Conservation (phyloP, 2,888 invertebrate species). For the Caenorhabditis sp. region DNA sequence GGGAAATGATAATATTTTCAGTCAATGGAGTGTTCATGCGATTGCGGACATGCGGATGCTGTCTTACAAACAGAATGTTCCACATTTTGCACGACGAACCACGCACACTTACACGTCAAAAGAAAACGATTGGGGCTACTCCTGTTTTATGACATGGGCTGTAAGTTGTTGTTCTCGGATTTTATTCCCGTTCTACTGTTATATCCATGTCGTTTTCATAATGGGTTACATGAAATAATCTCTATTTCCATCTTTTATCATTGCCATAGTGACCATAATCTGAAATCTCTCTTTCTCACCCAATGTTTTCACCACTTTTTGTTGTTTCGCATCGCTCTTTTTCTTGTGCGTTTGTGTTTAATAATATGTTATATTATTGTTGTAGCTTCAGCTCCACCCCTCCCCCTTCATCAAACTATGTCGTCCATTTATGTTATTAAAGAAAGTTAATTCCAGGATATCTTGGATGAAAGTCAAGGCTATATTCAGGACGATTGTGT, state of each 20-base stretch:
- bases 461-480: slow-evolving; percentile 89
- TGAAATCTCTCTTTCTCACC: no score
- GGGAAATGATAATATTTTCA: no score
- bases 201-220: no score
- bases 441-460: slow-evolving; percentile 75
- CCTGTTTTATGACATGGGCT: slow-evolving; percentile 91
- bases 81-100: slow-evolving; percentile 75
- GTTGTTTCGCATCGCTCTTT: background rate
- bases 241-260: background rate
- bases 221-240: no score
- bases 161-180: slow-evolving; percentile 41
- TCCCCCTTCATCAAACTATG: background rate
- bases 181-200: background rate
- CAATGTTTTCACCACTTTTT: no score
- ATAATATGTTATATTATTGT: slow-evolving; percentile 1
- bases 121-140: slow-evolving; percentile 92
- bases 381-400: background rate
- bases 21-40: slow-evolving; percentile 96
- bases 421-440: slow-evolving; percentile 1
- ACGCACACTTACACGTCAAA: slow-evolving; percentile 95
- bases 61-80: slow-evolving; percentile 87
- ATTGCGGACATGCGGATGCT: slow-evolving; percentile 89
- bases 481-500: slow-evolving; percentile 88
- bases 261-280: background rate
- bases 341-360: background rate